Evolutionary conservation across 2,888 invertebrate species (phyloP).

Genomic region (Cataglyphis livida): DNA sequence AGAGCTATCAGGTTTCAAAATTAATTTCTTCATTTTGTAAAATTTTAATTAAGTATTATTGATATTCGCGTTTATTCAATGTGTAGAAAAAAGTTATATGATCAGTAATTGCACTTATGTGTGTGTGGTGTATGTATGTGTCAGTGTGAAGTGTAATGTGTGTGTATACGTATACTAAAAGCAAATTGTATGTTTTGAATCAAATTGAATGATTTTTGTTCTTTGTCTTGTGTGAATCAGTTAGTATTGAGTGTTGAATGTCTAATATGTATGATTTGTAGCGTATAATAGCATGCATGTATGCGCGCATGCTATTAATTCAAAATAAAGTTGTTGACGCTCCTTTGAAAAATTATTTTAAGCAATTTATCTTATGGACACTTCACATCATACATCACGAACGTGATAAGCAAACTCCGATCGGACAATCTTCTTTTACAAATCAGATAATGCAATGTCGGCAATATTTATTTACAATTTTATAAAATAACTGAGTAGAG

Average conservation of each 20-base stretch:
- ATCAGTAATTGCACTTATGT: neutral
- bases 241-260: neutral
- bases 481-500: neutral
- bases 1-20: no score
- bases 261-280: neutral
- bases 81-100: neutral
- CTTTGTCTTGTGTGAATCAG: neutral
- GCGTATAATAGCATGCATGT: neutral
- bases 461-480: neutral
- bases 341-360: neutral
- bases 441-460: neutral
- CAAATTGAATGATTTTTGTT: neutral
- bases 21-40: neutral
- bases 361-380: neutral
- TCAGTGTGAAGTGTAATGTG: neutral
- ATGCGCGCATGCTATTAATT: neutral
- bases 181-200: neutral
- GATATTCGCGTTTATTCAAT: neutral
- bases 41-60: neutral
- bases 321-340: neutral
- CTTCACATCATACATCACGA: neutral
- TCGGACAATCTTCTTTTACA: neutral
- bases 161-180: no score
- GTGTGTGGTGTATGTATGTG: neutral
- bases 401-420: neutral